These are phyloP conservation scores for Hirtodrosophila cameraria DNA, from an alignment of 2,888 invertebrate genomes.

Conservation along the genomic window DNA sequence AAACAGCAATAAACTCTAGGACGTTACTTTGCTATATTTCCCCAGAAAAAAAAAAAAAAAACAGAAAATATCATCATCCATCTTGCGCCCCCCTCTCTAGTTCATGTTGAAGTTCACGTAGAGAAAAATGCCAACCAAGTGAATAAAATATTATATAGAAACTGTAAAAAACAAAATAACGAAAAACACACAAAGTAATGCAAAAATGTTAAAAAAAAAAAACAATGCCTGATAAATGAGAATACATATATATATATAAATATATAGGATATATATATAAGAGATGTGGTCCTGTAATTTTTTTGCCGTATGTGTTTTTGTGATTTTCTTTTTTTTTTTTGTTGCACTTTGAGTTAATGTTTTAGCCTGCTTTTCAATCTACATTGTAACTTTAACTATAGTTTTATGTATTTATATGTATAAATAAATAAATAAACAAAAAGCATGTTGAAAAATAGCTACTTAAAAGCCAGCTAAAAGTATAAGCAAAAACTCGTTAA, in stretches of 20 bases:
- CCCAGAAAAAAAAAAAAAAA: background rate
- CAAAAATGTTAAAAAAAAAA: conserved; percentile 62
- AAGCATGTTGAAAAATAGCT: conserved; percentile 68
- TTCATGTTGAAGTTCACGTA: conserved; percentile 66
- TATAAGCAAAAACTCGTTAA: conserved; percentile 73
- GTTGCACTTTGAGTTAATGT: conserved; percentile 66
- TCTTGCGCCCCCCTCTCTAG: conserved; percentile 47
- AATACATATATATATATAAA: conserved; percentile 21
- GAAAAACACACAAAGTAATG: conserved; percentile 36
- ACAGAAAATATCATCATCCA: conserved; percentile 15
- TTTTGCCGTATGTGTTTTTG: conserved; percentile 39
- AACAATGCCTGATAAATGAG: conserved; percentile 56
- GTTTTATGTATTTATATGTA: conserved; percentile 77
- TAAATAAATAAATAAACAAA: conserved; percentile 46
- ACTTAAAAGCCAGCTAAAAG: conserved; percentile 68
- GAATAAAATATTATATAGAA: conserved; percentile 35
- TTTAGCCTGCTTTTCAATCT: conserved; percentile 65
- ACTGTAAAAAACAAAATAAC: conserved; percentile 39
- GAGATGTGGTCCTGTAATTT: conserved; percentile 34
- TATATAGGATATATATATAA: conserved; percentile 20
- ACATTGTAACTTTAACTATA: conserved; percentile 64
- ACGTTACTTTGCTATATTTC: conserved; percentile 26
- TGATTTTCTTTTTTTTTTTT: conserved; percentile 39
- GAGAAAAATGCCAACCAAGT: conserved; percentile 70
- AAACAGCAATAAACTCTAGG: conserved; percentile 17